These are phyloP conservation scores for Chloebia gouldiae DNA, from an alignment of 2,113 vertebrate genomes.

Conservation along the genomic window DNA sequence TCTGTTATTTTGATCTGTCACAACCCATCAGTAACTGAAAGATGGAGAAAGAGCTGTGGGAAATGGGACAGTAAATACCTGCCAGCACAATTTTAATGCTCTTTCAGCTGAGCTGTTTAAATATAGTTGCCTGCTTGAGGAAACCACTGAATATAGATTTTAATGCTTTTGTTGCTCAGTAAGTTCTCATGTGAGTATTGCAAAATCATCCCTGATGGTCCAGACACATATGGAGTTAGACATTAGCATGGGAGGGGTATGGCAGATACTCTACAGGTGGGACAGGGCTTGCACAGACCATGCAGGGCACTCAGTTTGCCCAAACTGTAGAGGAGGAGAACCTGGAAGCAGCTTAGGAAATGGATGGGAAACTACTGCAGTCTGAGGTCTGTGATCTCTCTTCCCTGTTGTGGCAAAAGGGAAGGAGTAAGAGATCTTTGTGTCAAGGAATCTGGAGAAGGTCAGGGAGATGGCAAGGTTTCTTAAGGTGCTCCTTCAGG, in stretches of 20 bases:
- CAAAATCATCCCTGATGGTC: neutral
- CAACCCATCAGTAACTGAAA: neutral
- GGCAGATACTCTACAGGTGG: accelerated
- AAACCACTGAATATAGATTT: neutral
- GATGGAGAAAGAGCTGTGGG: neutral
- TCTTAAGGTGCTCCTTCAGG: neutral
- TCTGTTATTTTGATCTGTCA: neutral
- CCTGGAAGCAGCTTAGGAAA: neutral
- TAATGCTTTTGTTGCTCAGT: neutral
- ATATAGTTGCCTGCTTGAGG: neutral
- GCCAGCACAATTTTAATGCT: neutral
- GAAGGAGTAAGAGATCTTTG: neutral
- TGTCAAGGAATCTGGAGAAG: neutral
- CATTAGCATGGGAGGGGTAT: neutral
- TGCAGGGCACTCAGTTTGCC: neutral
- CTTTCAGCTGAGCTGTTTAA: neutral
- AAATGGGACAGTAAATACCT: neutral
- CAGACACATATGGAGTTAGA: neutral
- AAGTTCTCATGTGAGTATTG: neutral
- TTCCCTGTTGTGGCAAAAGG: neutral
- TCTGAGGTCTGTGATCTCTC: neutral
- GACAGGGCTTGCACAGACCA: neutral
- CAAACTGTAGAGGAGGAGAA: neutral
- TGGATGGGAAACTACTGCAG: neutral
- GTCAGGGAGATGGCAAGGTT: neutral